phyloP scores from a whole-genome alignment of 1,140 invertebrate genomes.

The Hyles vespertilio region DNA sequence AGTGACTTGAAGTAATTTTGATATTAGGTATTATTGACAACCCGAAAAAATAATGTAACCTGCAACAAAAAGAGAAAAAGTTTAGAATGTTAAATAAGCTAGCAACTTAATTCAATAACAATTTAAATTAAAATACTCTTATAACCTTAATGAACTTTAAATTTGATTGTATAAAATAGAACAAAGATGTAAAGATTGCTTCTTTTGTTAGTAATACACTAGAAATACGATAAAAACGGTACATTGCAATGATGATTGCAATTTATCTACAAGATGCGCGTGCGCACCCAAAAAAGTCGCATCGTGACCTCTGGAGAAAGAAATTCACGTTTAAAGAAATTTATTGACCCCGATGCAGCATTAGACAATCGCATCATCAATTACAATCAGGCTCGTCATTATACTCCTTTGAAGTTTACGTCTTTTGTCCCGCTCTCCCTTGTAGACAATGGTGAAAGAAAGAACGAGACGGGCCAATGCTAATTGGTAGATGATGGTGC shows the following conservation, averaged over 20 bases:
- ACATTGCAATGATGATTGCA: no score
- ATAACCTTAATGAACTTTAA: no score
- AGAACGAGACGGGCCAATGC: conserved; percentile 33
- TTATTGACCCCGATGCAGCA: conserved; percentile 50
- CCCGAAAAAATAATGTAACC: not conserved
- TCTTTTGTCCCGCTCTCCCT: conserved; percentile 28
- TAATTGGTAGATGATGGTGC: conserved; percentile 71
- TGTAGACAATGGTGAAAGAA: conserved; percentile 1
- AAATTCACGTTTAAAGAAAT: conserved; percentile 50
- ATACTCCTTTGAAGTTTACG: conserved; percentile 37
- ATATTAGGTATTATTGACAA: no score
- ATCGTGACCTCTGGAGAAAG: conserved; percentile 56
- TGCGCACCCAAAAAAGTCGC: conserved; percentile 10
- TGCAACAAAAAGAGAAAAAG: conserved; percentile 6
- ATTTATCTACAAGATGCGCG: conserved; percentile 9
- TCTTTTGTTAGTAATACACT: no score
- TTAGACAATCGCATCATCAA: conserved; percentile 71
- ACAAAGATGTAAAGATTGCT: no score
- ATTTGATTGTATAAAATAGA: no score
- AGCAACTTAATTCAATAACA: no score
- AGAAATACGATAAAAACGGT: no score
- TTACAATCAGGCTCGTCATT: conserved; percentile 65
- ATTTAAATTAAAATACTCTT: no score
- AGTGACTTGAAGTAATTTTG: no score
- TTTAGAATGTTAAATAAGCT: no score